These are phyloP conservation scores for Xylocopa sonorina DNA, from an alignment of 1,140 invertebrate species.

Conservation along the genomic window DNA sequence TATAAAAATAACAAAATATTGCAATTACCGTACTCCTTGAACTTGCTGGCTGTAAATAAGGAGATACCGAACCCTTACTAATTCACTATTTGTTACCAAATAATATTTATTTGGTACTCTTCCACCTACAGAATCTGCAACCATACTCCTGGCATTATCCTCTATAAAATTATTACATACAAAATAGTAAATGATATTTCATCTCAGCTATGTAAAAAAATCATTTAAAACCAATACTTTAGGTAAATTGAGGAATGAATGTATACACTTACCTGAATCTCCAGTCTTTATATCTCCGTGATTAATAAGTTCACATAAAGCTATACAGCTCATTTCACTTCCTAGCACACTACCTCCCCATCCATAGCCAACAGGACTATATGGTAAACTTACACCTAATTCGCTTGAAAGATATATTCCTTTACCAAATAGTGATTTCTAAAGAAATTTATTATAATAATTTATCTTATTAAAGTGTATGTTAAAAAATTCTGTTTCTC, in stretches of 20 bases:
- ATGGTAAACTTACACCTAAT: constrained; percentile 86
- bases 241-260: too few relatives aligned
- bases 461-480: neutral
- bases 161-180: constrained; percentile 61
- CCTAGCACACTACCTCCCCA: constrained; percentile 90
- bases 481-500: neutral
- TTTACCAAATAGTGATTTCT: constrained; percentile 88
- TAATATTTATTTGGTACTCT: constrained; percentile 88
- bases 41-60: constrained; percentile 87
- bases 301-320: constrained; percentile 90
- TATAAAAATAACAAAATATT: constrained; percentile 27
- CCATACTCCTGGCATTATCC: constrained; percentile 73
- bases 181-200: neutral
- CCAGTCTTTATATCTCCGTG: constrained; percentile 83
- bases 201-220: too few relatives aligned
- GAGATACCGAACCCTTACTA: constrained; percentile 89
- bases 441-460: neutral
- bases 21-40: constrained; percentile 68
- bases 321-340: constrained; percentile 88
- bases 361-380: constrained; percentile 86
- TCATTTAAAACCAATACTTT: too few relatives aligned
- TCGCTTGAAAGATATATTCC: constrained; percentile 90
- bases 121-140: constrained; percentile 80
- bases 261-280: constrained; percentile 71
- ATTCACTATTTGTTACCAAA: constrained; percentile 89